Evolutionary conservation across 35 echinoderm and acorn worm species (phyloP), one percentile per base, ranked within the genome.

Genomic region (Amphiura filiformis): DNA sequence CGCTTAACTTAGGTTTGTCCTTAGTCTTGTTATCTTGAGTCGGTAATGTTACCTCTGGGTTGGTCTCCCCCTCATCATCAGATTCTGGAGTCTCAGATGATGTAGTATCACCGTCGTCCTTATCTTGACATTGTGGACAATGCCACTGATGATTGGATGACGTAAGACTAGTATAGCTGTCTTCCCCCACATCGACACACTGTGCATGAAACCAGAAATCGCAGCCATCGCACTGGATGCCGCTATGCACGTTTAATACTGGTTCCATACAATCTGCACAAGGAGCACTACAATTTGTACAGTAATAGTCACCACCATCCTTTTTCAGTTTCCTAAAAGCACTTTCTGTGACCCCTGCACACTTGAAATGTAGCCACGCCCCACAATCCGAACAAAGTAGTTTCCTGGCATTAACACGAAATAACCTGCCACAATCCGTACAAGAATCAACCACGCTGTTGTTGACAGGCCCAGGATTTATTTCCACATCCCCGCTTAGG

Each of bases 201-300:
- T 34, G 28, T 3, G 81, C 47, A 30, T 83, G 81, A 31, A 83
- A 47, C 81, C 81, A 52, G 28, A 31, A 0, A 0, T 83, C 44
- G 52, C 41, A 83, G 15, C 81, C n/a, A 44, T 83, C 81, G 44
- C 81, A 83, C 33, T 83, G 81, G 11, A 83, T 49, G 30, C 38
- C 81, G 28, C 38, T 23, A 34, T 83, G 81, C 7, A 32, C 81
- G n/a, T 83, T 83, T 34, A 83, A 32, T 28, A 83, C 81, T 31
- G 39, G 39, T 28, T 49, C 81, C n/a, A 20, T n/a, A 32, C 81
- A 83, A 34, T 32, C 52, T 23, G 38, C 81, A 44, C 81, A 83
- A n/a, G 81, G 81, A 47, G 81, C 81, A 41, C 37, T 47, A 49
- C 81, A 83, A 32, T 56, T 56, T 20, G 81, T 44, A 83, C 81